Percentiles rank a stretch among this genome's conserved stretches.
phyloP scores from a whole-genome alignment of 1,140 invertebrate genomes.

The Globodera ellingtonae region DNA sequence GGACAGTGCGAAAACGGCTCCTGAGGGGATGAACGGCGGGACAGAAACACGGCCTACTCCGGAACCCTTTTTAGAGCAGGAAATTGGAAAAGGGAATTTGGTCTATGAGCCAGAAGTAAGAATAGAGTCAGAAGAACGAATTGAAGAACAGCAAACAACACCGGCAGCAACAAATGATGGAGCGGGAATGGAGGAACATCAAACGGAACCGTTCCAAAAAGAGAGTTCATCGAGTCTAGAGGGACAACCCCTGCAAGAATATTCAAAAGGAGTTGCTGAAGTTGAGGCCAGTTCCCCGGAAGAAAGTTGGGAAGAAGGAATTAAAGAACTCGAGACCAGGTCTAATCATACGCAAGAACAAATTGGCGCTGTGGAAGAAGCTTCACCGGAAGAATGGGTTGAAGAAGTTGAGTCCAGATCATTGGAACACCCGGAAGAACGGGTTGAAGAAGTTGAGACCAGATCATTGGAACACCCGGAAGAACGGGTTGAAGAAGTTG shows the following conservation, averaged over 20 bases:
- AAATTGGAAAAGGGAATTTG: not conserved
- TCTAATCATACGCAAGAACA: not conserved
- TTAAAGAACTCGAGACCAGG: not conserved
- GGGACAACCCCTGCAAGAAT: not conserved
- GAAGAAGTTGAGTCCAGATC: not conserved
- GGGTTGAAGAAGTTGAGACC: too few species aligned
- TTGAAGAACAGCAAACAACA: not conserved
- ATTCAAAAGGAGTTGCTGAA: not conserved
- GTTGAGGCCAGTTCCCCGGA: not conserved
- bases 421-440: too few species aligned
- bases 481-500: too few species aligned
- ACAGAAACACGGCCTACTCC: conserved; percentile 29
- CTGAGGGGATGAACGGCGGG: not conserved
- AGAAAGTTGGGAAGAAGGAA: not conserved
- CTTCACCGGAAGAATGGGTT: not conserved
- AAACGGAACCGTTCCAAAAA: not conserved
- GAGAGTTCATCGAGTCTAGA: not conserved
- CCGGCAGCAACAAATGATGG: not conserved
- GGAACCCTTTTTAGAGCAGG: conserved; percentile 13
- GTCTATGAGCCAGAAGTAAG: not conserved
- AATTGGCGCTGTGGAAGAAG: not conserved
- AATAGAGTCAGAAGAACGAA: not conserved
- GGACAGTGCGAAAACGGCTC: not conserved
- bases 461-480: too few species aligned
- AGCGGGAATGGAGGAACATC: not conserved